Conservation (phyloP, 1,140 invertebrate species). For the Vanessa atalanta region DNA sequence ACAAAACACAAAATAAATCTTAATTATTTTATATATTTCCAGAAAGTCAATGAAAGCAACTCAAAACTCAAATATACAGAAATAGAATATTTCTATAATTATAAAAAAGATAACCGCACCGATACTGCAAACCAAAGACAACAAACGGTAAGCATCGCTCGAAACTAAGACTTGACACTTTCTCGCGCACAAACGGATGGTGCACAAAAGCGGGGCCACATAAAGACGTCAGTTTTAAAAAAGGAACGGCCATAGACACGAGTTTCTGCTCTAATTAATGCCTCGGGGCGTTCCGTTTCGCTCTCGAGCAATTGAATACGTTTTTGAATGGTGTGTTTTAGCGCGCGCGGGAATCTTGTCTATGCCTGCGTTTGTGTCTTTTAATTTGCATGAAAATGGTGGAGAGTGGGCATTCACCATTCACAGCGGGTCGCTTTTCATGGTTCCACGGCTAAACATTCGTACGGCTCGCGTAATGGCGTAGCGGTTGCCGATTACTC, state of each 20-base stretch:
- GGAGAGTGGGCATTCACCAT: constrained; percentile 67
- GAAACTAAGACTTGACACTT: constrained; percentile 68
- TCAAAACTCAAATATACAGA: background rate
- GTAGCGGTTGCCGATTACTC: constrained; percentile 60
- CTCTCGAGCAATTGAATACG: constrained; percentile 75
- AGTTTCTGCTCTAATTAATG: constrained; percentile 80
- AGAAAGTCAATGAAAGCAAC: constrained; percentile 4
- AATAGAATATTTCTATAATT: constrained; percentile 22
- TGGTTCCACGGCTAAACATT: constrained; percentile 55
- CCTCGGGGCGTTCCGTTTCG: constrained; percentile 75
- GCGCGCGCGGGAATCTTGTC: constrained; percentile 68
- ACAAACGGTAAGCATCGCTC: constrained; percentile 65
- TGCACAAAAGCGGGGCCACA: constrained; percentile 68
- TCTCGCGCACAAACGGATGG: constrained; percentile 55
- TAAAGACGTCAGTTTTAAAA: constrained; percentile 77
- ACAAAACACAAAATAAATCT: constrained; percentile 26
- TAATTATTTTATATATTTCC: background rate
- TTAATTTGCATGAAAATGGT: constrained; percentile 80
- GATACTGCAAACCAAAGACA: constrained; percentile 40
- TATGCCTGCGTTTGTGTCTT: constrained; percentile 74
- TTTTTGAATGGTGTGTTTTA: constrained; percentile 74
- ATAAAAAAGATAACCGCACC: constrained; percentile 31
- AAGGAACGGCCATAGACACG: constrained; percentile 73
- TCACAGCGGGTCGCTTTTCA: constrained; percentile 61
- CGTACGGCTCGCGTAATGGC: constrained; percentile 48